Conservation (phyloP, 2,888 invertebrate genomes). For the Chaetogeoica ovagalla region DNA sequence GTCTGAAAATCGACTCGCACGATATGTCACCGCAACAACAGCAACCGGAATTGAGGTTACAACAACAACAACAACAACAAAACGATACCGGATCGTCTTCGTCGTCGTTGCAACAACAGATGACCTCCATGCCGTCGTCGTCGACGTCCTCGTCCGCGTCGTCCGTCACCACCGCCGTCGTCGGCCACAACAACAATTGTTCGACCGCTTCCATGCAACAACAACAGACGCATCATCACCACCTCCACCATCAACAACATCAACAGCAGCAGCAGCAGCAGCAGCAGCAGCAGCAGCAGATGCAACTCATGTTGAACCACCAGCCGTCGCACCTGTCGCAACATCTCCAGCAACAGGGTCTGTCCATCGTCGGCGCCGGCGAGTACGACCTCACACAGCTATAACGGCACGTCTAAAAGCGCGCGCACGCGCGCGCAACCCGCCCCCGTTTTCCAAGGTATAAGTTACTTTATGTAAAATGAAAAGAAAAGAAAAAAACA, state of each 20-base stretch:
- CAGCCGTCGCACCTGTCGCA: slow-evolving; percentile 37
- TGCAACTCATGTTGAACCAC: slow-evolving; percentile 49
- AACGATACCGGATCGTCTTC: slow-evolving; percentile 23
- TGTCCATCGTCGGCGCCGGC: slow-evolving; percentile 40
- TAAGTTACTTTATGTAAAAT: slow-evolving; percentile 46
- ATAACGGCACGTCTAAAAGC: slow-evolving; percentile 46
- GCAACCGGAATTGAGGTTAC: slow-evolving; percentile 34
- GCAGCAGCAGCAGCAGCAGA: slow-evolving; percentile 26
- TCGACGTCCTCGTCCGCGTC: slow-evolving; percentile 40
- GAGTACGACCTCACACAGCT: slow-evolving; percentile 52
- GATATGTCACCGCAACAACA: slow-evolving; percentile 50
- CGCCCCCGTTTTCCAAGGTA: slow-evolving; percentile 43
- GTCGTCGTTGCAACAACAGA: not conserved
- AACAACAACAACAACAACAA: not conserved
- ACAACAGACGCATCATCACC: not conserved
- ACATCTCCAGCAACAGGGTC: slow-evolving; percentile 37
- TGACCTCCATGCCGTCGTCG: slow-evolving; percentile 30
- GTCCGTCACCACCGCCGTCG: not conserved
- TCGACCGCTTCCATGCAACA: slow-evolving; percentile 18
- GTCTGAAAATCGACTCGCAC: slow-evolving; percentile 43
- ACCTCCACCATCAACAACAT: not conserved
- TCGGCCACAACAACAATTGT: slow-evolving; percentile 41
- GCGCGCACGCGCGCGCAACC: slow-evolving; percentile 7
- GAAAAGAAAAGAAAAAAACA: slow-evolving; percentile 7
- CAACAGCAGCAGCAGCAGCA: slow-evolving; percentile 4